Evolutionary conservation across 2,797 vertebrate genomes (phyloP).

Genomic region (Pseudopleuronectes americanus): DNA sequence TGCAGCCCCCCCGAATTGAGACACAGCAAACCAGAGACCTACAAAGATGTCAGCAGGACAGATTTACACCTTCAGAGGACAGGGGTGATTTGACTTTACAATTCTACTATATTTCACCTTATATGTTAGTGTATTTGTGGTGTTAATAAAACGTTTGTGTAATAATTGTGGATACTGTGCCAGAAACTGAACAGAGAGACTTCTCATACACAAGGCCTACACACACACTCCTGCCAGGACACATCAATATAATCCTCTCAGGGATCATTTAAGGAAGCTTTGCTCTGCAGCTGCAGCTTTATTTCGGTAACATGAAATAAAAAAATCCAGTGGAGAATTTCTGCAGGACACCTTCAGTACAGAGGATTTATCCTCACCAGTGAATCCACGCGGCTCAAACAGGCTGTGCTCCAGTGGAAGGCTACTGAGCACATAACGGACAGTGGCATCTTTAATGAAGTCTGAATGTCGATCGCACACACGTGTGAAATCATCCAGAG

Average conservation of each 20-base stretch:
- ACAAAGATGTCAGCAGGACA: neutral
- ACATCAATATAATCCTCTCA: slow-evolving; percentile 38
- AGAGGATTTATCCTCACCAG: slow-evolving; percentile 28
- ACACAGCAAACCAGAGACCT: neutral
- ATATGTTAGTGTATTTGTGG: too few relatives aligned
- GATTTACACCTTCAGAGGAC: too few relatives aligned
- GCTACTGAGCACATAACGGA: neutral
- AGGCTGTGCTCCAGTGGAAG: neutral
- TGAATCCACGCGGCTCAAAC: slow-evolving; percentile 1
- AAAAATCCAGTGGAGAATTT: slow-evolving; percentile 26
- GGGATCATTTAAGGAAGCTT: slow-evolving; percentile 42
- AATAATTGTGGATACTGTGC: neutral
- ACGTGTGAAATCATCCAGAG: neutral
- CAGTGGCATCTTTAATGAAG: neutral
- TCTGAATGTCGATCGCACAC: neutral
- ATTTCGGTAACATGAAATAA: slow-evolving; percentile 43
- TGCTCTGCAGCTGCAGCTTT: slow-evolving; percentile 38
- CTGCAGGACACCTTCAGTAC: slow-evolving; percentile 7
- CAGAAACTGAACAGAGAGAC: slow-evolving; percentile 9
- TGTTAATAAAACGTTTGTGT: neutral
- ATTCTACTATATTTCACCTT: too few relatives aligned
- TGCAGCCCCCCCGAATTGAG: too few relatives aligned
- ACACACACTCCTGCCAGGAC: slow-evolving; percentile 23
- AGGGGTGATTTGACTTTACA: neutral
- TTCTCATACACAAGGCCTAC: slow-evolving; percentile 13